A percentile compares a stretch with the other conserved stretches of the same genome.
Conservation (phyloP, 2,797 vertebrate genomes). For the Gobionotothen gibberifrons region DNA sequence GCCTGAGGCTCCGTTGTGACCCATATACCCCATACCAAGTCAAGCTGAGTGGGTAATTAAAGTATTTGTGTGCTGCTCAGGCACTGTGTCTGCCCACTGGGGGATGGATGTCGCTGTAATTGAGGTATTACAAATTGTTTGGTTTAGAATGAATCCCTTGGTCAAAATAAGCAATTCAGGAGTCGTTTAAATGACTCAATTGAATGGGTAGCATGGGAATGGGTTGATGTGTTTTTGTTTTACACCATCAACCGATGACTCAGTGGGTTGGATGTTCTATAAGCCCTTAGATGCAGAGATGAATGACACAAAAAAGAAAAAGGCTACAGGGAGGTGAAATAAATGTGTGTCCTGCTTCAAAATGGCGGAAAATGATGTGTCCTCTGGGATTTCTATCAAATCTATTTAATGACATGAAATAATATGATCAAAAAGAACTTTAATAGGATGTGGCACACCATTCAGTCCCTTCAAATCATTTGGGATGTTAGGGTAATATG, state of each 20-base stretch:
- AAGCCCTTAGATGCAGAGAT: not conserved
- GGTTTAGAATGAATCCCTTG: conserved; percentile 49
- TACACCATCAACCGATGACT: not conserved
- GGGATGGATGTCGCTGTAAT: conserved; percentile 59
- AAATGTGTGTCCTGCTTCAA: not conserved
- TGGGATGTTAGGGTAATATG: not conserved
- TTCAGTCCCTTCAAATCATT: conserved; percentile 24
- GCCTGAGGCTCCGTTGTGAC: conserved; percentile 55
- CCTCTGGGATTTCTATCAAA: conserved; percentile 6
- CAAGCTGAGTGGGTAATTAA: conserved; percentile 70
- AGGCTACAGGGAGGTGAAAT: not conserved
- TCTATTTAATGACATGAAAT: conserved; percentile 9
- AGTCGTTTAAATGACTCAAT: conserved; percentile 25
- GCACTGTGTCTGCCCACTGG: conserved; percentile 43
- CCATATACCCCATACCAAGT: conserved; percentile 60
- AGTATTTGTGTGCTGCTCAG: conserved; percentile 56
- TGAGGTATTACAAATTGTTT: conserved; percentile 67
- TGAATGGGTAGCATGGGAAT: not conserved
- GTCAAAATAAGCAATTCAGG: conserved; percentile 52
- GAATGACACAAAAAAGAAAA: not conserved
- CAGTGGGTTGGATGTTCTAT: conserved; percentile 2
- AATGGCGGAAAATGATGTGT: conserved; percentile 14
- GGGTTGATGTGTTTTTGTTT: not conserved
- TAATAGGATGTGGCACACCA: conserved; percentile 14
- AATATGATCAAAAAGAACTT: conserved; percentile 15